These are phyloP conservation scores for Nomada goodeniana DNA, from an alignment of 2,888 invertebrate species.

Conservation along the genomic window DNA sequence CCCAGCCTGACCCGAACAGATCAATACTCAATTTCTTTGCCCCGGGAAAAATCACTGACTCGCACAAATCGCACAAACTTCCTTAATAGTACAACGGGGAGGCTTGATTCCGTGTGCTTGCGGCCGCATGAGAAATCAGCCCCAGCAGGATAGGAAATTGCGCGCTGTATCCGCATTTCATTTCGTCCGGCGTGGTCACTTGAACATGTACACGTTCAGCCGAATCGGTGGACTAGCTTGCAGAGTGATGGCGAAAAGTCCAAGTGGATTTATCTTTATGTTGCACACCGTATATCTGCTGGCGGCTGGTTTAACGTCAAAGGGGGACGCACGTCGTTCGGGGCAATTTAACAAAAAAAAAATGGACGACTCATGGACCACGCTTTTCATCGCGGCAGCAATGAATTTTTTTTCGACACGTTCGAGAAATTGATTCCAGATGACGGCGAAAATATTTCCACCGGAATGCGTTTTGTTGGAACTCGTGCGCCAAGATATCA, in stretches of 20 bases:
- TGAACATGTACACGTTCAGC: not conserved
- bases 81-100: not conserved
- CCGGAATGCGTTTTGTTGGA: conserved; percentile 27
- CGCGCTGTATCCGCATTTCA: conserved; percentile 29
- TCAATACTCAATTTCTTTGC: not conserved
- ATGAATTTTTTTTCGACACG: conserved; percentile 27
- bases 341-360: conserved; percentile 21
- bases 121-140: conserved; percentile 20
- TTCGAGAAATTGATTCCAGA: conserved; percentile 58
- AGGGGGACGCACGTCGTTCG: conserved; percentile 11
- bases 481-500: too few relatives aligned
- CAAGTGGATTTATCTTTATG: too few relatives aligned
- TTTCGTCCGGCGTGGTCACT: conserved; percentile 21
- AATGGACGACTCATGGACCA: conserved; percentile 25
- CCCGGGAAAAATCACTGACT: not conserved
- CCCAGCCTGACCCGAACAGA: too few relatives aligned
- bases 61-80: not conserved
- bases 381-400: conserved; percentile 3
- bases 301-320: not conserved
- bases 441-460: conserved; percentile 55
- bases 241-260: too few relatives aligned
- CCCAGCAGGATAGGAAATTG: conserved; percentile 10
- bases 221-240: too few relatives aligned
- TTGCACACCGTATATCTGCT: not conserved
- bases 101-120: not conserved